Evolutionary conservation across 92 coral and sea anemone genomes (phyloP), one percentile per base, ranked within the genome.

Genomic region (Chrysogorgia sp.): DNA sequence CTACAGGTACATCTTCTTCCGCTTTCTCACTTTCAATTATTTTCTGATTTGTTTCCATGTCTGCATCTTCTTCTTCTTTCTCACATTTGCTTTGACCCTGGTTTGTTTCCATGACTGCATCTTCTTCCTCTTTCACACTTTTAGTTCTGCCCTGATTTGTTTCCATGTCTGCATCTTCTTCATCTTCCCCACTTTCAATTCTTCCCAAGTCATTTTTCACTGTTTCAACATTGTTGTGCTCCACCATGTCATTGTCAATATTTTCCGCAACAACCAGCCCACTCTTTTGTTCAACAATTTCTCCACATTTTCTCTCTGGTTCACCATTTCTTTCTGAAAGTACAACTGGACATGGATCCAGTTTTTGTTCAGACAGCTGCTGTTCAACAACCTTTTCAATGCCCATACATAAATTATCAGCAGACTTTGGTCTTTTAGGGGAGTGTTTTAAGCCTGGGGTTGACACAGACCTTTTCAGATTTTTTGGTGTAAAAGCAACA

Each of bases 351-450:
- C 24, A 68, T 26, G 56, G 71, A 7, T 71, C 71, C 17, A 35
- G 40, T 41, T 77, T 77, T 40, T 71, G 40, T 1, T 58, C 74
- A 59, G 71, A 68, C 21, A 79, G 32, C 24, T 34, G 22, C 20
- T 41, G 17, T 22, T 19, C 79, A 53, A 67, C 69, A 24, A 14
- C 19, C 35, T 2, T 20, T 3, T 33, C 30, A 20, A 17, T 9
- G 12, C 12, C 43, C 43, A 37, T 12, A 37, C 6, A 12, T 12
- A 37, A 12, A 12, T 12, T 12, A 4, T 37, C 43, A 37, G 43
- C 5, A 12, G 12, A 37, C 32, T 71, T 43, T 6, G 82, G 60
- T 26, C 63, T 77, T 63, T 47, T 77, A 21, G 82, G 40, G 23
- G 14, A 32, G 17, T 71, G 82, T 13, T 40, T 31, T 10, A 58